phyloP scores from a whole-genome alignment of 2,113 vertebrate species.

The Heptranchias perlo region DNA sequence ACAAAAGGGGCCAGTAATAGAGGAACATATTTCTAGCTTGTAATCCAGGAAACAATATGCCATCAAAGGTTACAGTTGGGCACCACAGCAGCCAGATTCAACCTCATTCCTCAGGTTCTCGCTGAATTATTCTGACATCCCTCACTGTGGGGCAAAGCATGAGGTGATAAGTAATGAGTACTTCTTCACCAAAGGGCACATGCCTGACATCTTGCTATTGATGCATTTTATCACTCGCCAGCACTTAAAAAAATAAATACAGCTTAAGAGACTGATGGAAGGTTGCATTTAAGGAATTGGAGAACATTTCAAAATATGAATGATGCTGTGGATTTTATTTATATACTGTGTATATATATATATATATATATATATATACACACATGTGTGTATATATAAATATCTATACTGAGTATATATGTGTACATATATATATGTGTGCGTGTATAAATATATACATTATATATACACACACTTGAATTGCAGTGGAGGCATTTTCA shows the following conservation, averaged over 20 bases:
- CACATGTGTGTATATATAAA: neutral
- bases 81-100: neutral
- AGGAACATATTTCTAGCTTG: neutral
- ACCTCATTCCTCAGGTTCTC: neutral
- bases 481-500: constrained; percentile 10
- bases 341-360: neutral
- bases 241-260: neutral
- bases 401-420: neutral
- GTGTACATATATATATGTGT: neutral
- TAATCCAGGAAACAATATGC: neutral
- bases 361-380: neutral
- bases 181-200: constrained; percentile 33
- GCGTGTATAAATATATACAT: neutral
- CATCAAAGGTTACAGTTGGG: neutral
- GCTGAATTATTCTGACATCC: constrained; percentile 29
- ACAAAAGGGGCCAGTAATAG: neutral
- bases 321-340: neutral
- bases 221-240: neutral
- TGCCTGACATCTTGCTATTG: constrained; percentile 22
- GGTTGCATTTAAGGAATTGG: neutral
- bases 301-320: constrained; percentile 1
- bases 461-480: neutral
- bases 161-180: constrained; percentile 20
- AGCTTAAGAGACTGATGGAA: neutral
- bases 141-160: neutral